Evolutionary conservation across 2,888 invertebrate genomes (phyloP), one percentile per base, ranked within the genome.

Genomic region (Hypomecis punctinalis): DNA sequence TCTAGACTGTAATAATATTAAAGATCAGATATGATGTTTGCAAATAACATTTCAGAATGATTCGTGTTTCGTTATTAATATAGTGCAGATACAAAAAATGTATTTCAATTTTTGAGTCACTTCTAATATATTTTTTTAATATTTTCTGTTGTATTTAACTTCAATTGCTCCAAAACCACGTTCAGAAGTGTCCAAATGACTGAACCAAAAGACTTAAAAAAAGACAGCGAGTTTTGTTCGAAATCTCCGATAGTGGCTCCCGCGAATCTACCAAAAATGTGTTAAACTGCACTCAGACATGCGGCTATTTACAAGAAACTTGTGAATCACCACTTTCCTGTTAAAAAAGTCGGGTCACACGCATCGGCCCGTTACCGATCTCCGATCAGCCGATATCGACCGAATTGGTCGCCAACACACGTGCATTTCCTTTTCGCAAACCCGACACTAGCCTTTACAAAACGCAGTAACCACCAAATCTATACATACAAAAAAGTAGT

Each of bases 351-450:
- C 78, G 52, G 58, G 77, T 79, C 80, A 80, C 84, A 81, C 80
- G 81, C 78, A 79, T 66, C 66, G 72, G 78, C 75, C 88, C 87
- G 88, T 89, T 87, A 87, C 67, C 76, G 78, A 88, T 89, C 82
- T 74, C 57, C 66, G 79, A 87, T 86, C 78, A 10, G 7, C 42
- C 37, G 61, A 66, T 61, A 61, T 48, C 39, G 9, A 35, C 52
- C 23, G 60, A 80, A 83, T 84, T 86, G 76, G 72, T 66, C 72
- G 86, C 84, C 87, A 63, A 68, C 71, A 71, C 88, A 88, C 88
- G 88, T 80, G 73, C 76, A 78, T 74, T 76, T 53, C 71, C 82
- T 84, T 85, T 85, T 80, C 81, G 76, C 81, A 78, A 79, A 72
- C 74, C 70, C 65, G 67, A 69, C 59, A 61, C 10, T 10, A 5